phyloP scores from a whole-genome alignment of 1,140 invertebrate genomes.

The Battus philenor region DNA sequence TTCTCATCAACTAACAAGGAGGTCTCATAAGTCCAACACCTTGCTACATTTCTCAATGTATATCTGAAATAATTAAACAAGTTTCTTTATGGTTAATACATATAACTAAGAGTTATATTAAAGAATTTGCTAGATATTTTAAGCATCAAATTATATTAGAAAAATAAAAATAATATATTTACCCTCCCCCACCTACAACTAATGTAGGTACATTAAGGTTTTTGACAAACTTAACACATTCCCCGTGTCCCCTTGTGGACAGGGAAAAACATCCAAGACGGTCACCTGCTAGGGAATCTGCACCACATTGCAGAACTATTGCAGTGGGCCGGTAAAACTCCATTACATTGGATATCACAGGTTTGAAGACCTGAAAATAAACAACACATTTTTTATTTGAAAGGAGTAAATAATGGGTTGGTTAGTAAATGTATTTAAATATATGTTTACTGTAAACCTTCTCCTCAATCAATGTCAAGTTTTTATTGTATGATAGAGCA shows the following conservation, averaged over 20 bases:
- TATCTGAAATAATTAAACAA: too few relatives aligned
- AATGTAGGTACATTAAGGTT: constrained; percentile 95
- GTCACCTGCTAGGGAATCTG: constrained; percentile 97
- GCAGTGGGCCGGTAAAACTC: constrained; percentile 97
- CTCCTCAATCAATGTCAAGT: too few relatives aligned
- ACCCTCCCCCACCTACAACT: constrained; percentile 96
- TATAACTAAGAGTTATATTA: too few relatives aligned
- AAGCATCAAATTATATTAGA: too few relatives aligned
- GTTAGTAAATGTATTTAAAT: too few relatives aligned
- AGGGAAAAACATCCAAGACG: constrained; percentile 81
- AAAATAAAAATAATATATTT: too few relatives aligned
- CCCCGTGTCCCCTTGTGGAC: constrained; percentile 87
- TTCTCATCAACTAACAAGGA: constrained; percentile 93
- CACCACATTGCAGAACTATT: constrained; percentile 98
- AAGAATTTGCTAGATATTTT: too few relatives aligned
- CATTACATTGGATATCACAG: constrained; percentile 95
- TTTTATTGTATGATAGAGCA: too few relatives aligned
- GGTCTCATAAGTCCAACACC: constrained; percentile 99
- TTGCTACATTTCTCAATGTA: constrained; percentile 96
- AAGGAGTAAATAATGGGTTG: not conserved
- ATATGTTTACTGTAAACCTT: too few relatives aligned
- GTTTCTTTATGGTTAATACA: too few relatives aligned
- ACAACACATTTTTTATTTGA: too few relatives aligned
- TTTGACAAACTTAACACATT: constrained; percentile 98
- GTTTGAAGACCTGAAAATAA: constrained; percentile 87